phyloP scores from a whole-genome alignment of 2,113 vertebrate genomes.

The Suncus etruscus region DNA sequence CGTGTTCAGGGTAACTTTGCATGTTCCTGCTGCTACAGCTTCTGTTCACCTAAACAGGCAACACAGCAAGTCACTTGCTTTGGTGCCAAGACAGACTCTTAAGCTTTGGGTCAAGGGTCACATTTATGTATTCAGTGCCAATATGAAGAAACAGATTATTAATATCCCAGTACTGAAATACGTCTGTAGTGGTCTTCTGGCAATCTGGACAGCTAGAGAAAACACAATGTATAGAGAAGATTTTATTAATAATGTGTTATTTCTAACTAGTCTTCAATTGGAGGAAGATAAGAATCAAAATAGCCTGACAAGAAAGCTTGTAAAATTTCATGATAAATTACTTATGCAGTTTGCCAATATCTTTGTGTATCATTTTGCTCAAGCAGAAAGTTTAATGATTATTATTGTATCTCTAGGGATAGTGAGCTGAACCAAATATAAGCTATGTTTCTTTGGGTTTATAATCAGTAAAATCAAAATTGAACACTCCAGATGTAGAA shows the following conservation, averaged over 20 bases:
- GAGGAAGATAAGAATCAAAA: background rate
- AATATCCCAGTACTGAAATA: background rate
- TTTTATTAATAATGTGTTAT: background rate
- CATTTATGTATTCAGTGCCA: slow-evolving; percentile 32
- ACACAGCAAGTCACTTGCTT: background rate
- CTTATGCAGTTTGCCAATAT: background rate
- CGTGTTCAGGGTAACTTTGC: background rate
- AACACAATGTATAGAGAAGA: background rate
- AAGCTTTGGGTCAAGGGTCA: background rate
- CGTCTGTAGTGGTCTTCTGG: background rate
- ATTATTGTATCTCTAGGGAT: background rate
- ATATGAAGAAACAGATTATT: background rate
- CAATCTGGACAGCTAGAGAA: background rate
- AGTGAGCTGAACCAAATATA: background rate
- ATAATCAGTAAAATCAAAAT: background rate
- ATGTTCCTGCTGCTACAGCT: slow-evolving; percentile 46
- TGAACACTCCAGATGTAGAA: background rate
- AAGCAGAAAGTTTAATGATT: background rate
- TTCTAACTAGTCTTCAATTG: background rate
- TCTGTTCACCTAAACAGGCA: slow-evolving; percentile 61
- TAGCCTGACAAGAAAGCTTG: background rate
- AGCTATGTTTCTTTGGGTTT: background rate
- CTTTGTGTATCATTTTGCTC: background rate
- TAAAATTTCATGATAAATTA: background rate
- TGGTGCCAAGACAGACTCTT: slow-evolving; percentile 6